These are phyloP conservation scores for Chlorodrepanis virens DNA, from an alignment of 2,113 vertebrate species.

Conservation along the genomic window DNA sequence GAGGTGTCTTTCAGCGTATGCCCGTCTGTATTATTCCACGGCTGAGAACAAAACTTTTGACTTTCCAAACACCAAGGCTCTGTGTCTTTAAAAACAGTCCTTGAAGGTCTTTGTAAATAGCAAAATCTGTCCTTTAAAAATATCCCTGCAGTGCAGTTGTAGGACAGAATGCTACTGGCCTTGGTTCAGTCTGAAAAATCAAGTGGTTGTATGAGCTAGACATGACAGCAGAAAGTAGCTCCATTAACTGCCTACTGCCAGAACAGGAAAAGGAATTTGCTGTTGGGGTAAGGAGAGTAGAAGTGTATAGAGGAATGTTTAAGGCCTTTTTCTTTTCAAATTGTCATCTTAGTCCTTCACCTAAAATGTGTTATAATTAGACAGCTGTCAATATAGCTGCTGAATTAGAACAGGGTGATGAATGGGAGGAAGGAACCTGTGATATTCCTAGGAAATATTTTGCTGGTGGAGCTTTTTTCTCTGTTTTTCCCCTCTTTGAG, in stretches of 20 bases:
- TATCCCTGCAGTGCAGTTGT: background rate
- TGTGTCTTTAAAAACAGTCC: background rate
- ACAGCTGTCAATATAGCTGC: background rate
- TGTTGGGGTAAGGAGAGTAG: background rate
- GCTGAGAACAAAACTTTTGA: background rate
- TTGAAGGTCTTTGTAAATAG: background rate
- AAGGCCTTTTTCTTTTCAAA: background rate
- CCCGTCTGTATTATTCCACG: background rate
- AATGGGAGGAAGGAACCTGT: background rate
- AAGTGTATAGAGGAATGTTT: background rate
- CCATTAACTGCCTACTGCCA: background rate
- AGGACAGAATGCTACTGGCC: background rate
- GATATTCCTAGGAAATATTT: background rate
- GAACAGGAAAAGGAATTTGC: background rate
- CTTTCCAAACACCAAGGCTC: background rate
- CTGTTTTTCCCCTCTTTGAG: background rate
- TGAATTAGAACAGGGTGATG: accelerated
- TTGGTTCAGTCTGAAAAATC: background rate
- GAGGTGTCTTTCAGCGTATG: background rate
- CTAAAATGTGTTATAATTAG: background rate
- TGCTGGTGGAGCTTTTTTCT: background rate
- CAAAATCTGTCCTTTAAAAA: background rate
- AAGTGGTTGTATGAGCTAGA: background rate
- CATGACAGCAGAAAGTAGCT: background rate
- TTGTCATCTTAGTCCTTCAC: background rate